Evolutionary conservation across 2,888 invertebrate species (phyloP), one percentile per base, ranked within the genome.

Genomic region (Octodonta nipae): DNA sequence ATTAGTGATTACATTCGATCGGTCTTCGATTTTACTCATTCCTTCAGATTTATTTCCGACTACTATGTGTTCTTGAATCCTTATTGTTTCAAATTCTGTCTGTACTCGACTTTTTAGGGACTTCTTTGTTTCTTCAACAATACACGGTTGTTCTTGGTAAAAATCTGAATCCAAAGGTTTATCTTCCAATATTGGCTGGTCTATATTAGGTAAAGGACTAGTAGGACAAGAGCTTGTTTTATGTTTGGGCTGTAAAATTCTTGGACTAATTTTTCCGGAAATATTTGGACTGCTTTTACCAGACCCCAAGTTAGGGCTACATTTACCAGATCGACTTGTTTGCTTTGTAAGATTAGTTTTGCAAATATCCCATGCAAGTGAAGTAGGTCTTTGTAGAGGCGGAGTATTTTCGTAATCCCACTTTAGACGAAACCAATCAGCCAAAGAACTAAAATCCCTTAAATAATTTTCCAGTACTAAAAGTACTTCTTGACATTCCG

Each of bases 401-500:
- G 86, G 80, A 2, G 91, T 85, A 45, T 84, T 82, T 55, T 93
- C 93, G 56, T 87, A 93, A 39, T 87, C 87, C 79, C 86, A 86
- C 60, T 93, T 89, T 4, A 93, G 70, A 49, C 84, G 77, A 52
- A 95, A 83, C 80, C 92, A 89, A 55, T 92, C 88, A 33, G 91
- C 87, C 16, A 96, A 66, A 12, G 88, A 85, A 56, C 84, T 83
- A 56, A 96, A 96, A 61, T 96, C 95, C 8, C 87, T 75, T 6
- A 86, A 81, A 58, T 91, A 93, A 58, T 91, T 91, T 59, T 92
- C 91, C 41, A 96, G 65, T 46, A 93, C 91, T 55, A 95, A 67
- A 41, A 93, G 84, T 2, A 89, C 91, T 68, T 96, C 95, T 73
- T 93, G 81, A 65, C 93, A 93, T 62, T 93, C 92, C 1, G 83